These are phyloP conservation scores for Mesoligia furuncula DNA, from an alignment of 2,888 invertebrate genomes.

Conservation along the genomic window DNA sequence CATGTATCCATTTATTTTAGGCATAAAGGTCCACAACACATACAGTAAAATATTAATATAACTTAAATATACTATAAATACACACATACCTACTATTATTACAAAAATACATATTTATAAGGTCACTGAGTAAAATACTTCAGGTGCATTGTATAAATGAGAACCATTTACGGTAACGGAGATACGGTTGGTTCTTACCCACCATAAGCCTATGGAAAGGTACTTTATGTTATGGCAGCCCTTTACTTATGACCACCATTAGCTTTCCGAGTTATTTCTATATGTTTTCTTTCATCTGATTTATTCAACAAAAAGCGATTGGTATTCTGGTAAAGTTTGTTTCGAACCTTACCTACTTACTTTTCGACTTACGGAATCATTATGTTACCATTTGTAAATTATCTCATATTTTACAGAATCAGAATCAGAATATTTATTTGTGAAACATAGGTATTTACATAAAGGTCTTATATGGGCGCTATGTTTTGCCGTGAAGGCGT, in stretches of 20 bases:
- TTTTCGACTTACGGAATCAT: not conserved
- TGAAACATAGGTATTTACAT: too few relatives aligned
- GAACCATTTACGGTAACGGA: conserved; percentile 22
- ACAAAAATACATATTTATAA: too few relatives aligned
- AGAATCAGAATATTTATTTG: too few relatives aligned
- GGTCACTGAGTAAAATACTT: conserved; percentile 6
- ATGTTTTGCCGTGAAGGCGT: too few relatives aligned
- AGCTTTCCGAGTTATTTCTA: not conserved
- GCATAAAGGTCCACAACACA: too few relatives aligned
- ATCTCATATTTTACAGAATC: not conserved
- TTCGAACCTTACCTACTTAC: not conserved
- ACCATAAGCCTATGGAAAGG: conserved; percentile 10
- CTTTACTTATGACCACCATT: conserved; percentile 19
- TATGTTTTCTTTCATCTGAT: conserved; percentile 21
- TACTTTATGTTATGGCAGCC: conserved; percentile 25
- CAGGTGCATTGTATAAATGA: conserved; percentile 31
- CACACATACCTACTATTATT: too few relatives aligned
- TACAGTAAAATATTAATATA: too few relatives aligned
- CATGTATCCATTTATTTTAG: too few relatives aligned
- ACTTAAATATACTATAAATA: too few relatives aligned
- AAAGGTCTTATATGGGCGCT: too few relatives aligned
- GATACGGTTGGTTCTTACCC: conserved; percentile 9
- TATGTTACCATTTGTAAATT: not conserved
- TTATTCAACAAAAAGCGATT: conserved; percentile 4
- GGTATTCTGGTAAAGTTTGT: not conserved